Percentiles rank a stretch among this genome's conserved stretches.
Evolutionary conservation across 2,888 invertebrate species (phyloP).

Genomic region (Halictus quadricinctus): DNA sequence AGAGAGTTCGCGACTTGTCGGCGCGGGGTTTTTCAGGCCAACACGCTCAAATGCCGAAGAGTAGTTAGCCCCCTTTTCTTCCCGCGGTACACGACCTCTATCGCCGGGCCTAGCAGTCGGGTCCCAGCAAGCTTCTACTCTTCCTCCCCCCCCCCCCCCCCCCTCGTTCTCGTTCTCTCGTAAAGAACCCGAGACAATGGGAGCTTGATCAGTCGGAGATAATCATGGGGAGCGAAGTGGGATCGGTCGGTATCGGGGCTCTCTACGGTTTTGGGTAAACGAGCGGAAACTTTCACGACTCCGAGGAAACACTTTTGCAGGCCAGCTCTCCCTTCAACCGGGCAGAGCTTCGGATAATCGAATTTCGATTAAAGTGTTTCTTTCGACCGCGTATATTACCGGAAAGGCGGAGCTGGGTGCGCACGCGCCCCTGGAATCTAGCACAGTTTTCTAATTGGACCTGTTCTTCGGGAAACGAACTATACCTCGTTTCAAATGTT

Average conservation of each 20-base stretch:
- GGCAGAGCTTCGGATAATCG: slow-evolving; percentile 32
- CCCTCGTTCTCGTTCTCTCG: not conserved
- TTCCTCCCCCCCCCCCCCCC: not conserved
- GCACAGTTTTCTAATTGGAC: not conserved
- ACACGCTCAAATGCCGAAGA: slow-evolving; percentile 15
- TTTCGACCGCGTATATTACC: slow-evolving; percentile 1
- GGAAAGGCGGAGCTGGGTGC: not conserved
- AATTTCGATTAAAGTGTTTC: slow-evolving; percentile 38
- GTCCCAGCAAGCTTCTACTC: not conserved
- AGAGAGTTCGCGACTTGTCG: slow-evolving; percentile 49
- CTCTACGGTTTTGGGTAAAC: slow-evolving; percentile 20
- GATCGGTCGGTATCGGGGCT: slow-evolving; percentile 20
- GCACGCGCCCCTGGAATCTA: not conserved
- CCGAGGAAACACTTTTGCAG: slow-evolving; percentile 3
- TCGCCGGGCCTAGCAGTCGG: not conserved
- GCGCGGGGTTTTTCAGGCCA: slow-evolving; percentile 25
- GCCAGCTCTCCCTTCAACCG: not conserved
- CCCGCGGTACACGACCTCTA: not conserved
- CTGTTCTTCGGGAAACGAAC: not conserved
- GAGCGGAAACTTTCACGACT: slow-evolving; percentile 25
- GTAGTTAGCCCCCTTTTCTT: slow-evolving; percentile 19
- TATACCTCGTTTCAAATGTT: too few relatives aligned
- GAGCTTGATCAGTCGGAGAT: slow-evolving; percentile 30
- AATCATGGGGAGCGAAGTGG: slow-evolving; percentile 12
- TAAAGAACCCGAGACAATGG: slow-evolving; percentile 4